Evolutionary conservation across 2,113 vertebrate genomes (phyloP).

Genomic region (Amblyornis subalaris): DNA sequence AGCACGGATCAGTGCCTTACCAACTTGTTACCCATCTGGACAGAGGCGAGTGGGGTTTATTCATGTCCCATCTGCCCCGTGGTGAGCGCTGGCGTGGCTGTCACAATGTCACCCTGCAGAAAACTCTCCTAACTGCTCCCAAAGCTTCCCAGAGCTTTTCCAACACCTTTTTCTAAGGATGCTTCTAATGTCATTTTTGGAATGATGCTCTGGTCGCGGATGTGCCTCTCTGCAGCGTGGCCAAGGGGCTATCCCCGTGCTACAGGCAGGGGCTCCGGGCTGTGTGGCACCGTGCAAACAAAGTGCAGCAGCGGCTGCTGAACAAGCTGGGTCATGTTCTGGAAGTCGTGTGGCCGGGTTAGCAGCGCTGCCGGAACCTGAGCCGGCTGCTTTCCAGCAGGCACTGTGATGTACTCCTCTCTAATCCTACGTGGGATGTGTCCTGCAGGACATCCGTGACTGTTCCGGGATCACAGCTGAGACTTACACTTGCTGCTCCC

Average conservation of each 20-base stretch:
- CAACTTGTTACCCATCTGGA: not conserved
- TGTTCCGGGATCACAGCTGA: accelerated
- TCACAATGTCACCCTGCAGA: not conserved
- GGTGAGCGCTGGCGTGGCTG: not conserved
- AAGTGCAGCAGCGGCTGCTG: not conserved
- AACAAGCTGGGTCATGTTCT: constrained; percentile 31
- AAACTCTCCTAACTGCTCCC: not conserved
- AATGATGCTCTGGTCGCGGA: not conserved
- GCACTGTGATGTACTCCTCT: not conserved
- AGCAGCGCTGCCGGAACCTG: not conserved
- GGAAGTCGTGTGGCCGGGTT: not conserved
- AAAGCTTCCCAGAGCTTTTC: not conserved
- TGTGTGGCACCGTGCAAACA: not conserved
- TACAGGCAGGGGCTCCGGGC: accelerated
- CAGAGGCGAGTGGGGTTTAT: accelerated
- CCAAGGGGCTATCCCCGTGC: not conserved
- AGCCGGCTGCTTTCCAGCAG: not conserved
- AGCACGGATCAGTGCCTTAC: not conserved
- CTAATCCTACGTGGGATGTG: not conserved
- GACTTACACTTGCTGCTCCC: accelerated
- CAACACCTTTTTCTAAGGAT: not conserved
- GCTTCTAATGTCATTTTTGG: not conserved
- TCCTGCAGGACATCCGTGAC: not conserved
- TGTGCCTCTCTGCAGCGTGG: accelerated
- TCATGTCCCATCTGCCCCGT: accelerated